Percentiles rank a stretch among this genome's conserved stretches.
These are phyloP conservation scores for Leucoma salicis DNA, from an alignment of 2,888 invertebrate genomes.

Conservation along the genomic window DNA sequence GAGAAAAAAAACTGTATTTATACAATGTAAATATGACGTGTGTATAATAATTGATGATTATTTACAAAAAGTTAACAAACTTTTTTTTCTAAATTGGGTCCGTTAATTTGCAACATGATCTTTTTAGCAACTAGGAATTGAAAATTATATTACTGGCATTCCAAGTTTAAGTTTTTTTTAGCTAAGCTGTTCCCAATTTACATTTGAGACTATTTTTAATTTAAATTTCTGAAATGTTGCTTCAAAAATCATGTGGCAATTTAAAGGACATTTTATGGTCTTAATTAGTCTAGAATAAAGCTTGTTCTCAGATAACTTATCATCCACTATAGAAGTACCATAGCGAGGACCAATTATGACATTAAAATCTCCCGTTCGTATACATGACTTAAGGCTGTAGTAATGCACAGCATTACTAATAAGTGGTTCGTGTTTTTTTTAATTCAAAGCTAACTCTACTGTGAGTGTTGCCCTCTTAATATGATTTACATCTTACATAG, in stretches of 20 bases:
- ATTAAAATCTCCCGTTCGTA: constrained; percentile 80
- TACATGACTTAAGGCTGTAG: constrained; percentile 87
- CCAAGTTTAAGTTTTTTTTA: background rate
- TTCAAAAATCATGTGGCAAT: constrained; percentile 31
- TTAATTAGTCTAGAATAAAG: constrained; percentile 73
- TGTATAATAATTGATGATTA: constrained; percentile 53
- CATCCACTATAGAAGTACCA: constrained; percentile 54
- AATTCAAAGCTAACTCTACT: constrained; percentile 26
- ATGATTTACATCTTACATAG: too few relatives aligned
- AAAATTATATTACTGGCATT: constrained; percentile 4
- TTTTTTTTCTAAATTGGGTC: constrained; percentile 47
- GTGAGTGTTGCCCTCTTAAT: constrained; percentile 31
- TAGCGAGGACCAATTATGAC: constrained; percentile 66
- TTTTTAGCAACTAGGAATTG: constrained; percentile 20
- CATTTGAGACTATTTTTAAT: background rate
- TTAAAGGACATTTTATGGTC: constrained; percentile 51
- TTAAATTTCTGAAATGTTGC: background rate
- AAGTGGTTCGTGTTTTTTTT: constrained; percentile 49
- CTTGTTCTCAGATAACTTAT: constrained; percentile 68
- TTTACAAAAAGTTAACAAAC: constrained; percentile 77
- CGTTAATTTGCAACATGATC: constrained; percentile 46
- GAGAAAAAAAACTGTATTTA: constrained; percentile 39
- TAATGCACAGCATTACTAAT: constrained; percentile 73
- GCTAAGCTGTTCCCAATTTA: background rate
- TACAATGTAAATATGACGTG: constrained; percentile 55